Evolutionary conservation across 2,797 vertebrate species (phyloP).

Genomic region (Serranus cabrilla): DNA sequence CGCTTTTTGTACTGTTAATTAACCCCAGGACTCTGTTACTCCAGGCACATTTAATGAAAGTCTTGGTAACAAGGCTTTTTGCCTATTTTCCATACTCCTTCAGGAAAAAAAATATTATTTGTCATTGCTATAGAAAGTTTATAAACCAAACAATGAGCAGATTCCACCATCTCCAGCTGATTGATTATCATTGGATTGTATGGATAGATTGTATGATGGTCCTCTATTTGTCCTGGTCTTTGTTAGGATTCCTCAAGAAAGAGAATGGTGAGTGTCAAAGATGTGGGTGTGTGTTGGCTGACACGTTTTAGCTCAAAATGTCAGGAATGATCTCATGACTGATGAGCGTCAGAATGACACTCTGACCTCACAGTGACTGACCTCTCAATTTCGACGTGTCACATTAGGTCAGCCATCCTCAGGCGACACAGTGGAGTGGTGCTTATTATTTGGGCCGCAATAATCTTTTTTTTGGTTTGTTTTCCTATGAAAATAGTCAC

Average conservation of each 20-base stretch:
- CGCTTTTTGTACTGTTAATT: constrained; percentile 43
- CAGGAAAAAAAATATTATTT: too few relatives aligned
- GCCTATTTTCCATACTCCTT: too few relatives aligned
- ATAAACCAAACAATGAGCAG: too few relatives aligned
- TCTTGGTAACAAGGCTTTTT: too few relatives aligned
- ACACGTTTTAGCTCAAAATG: not conserved
- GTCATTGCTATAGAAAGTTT: too few relatives aligned
- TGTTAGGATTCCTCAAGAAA: not conserved
- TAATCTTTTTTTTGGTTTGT: not conserved
- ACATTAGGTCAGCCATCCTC: not conserved
- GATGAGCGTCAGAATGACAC: not conserved
- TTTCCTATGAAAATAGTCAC: not conserved
- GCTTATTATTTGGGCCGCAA: too few relatives aligned
- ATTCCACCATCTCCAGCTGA: not conserved
- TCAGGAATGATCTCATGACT: constrained; percentile 14
- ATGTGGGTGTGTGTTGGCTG: not conserved
- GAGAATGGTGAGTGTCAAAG: not conserved
- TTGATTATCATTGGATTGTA: not conserved
- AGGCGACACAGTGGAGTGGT: too few relatives aligned
- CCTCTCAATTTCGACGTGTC: not conserved
- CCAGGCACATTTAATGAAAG: constrained; percentile 40
- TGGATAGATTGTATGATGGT: too few relatives aligned
- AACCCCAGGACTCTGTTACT: constrained; percentile 29
- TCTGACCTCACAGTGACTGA: constrained; percentile 18
- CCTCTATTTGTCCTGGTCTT: not conserved